Evolutionary conservation across 2,888 invertebrate species (phyloP).

Genomic region (Drosophila nr. perissopoda): DNA sequence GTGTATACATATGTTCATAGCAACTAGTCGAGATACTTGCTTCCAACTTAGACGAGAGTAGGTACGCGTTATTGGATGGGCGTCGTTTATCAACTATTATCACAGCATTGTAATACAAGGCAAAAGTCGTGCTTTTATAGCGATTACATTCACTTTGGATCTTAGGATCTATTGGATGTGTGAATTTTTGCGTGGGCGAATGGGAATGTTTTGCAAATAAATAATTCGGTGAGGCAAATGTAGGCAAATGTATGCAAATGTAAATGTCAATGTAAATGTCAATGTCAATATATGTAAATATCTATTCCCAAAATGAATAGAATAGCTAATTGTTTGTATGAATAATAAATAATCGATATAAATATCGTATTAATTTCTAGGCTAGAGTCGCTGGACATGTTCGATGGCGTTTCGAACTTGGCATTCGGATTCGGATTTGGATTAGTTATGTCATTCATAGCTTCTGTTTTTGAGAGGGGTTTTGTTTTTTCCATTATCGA

Average conservation of each 20-base stretch:
- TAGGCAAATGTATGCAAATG: neutral
- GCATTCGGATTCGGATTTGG: slow-evolving; percentile 36
- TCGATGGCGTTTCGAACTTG: slow-evolving; percentile 24
- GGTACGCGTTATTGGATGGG: slow-evolving; percentile 32
- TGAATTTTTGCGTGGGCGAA: slow-evolving; percentile 9
- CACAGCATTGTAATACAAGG: slow-evolving; percentile 74
- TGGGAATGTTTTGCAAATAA: slow-evolving; percentile 53
- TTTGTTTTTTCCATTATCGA: slow-evolving; percentile 26
- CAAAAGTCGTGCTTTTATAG: slow-evolving; percentile 42
- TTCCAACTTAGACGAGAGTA: slow-evolving; percentile 15
- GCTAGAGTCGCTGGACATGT: slow-evolving; percentile 25
- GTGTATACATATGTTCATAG: slow-evolving; percentile 25
- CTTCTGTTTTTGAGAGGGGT: slow-evolving; percentile 42
- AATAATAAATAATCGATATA: slow-evolving; percentile 47
- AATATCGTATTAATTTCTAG: neutral
- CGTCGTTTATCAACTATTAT: slow-evolving; percentile 61
- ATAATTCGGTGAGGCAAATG: slow-evolving; percentile 47
- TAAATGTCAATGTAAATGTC: neutral
- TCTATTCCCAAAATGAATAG: neutral
- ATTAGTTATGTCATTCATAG: slow-evolving; percentile 41
- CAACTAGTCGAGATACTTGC: slow-evolving; percentile 48
- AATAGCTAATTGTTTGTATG: neutral
- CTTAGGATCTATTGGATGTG: slow-evolving; percentile 41
- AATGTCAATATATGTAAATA: slow-evolving; percentile 4
- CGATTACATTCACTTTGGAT: slow-evolving; percentile 32